A percentile compares a stretch with the other conserved stretches of the same genome.
Evolutionary conservation across 2,113 vertebrate species (phyloP).

Genomic region (Phocoena sinus): DNA sequence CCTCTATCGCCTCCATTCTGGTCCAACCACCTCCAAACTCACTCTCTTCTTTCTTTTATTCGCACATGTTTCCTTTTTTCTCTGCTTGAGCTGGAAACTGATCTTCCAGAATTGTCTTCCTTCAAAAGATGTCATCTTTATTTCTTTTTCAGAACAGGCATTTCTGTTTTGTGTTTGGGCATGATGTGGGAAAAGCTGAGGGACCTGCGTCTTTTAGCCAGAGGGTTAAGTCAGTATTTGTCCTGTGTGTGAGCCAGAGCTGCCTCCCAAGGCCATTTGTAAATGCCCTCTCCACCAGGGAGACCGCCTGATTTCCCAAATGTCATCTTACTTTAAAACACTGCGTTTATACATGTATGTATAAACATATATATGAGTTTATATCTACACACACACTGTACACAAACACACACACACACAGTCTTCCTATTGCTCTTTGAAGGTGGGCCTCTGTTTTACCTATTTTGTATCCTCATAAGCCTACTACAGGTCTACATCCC

Average conservation of each 20-base stretch:
- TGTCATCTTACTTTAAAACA: not conserved
- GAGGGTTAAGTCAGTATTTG: not conserved
- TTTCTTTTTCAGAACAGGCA: not conserved
- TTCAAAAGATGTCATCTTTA: not conserved
- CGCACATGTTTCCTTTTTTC: not conserved
- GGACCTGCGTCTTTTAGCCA: not conserved
- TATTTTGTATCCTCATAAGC: not conserved
- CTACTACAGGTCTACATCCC: not conserved
- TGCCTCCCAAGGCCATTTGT: not conserved
- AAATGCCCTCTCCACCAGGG: not conserved
- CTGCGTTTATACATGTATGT: not conserved
- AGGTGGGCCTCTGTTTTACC: fast-evolving
- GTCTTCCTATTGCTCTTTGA: not conserved
- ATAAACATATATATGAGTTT: not conserved
- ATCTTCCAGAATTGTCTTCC: not conserved
- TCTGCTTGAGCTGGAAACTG: not conserved
- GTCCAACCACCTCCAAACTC: not conserved
- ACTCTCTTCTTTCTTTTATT: not conserved
- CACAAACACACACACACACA: not conserved
- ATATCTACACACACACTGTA: not conserved
- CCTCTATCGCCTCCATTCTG: not conserved
- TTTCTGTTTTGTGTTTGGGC: not conserved
- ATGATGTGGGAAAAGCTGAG: not conserved
- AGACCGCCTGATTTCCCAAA: not conserved
- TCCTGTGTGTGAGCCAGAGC: not conserved